A percentile compares a stretch with the other conserved stretches of the same genome.
These are phyloP conservation scores for Ptychobarbus kaznakovi DNA, from an alignment of 2,797 vertebrate species.

Conservation along the genomic window DNA sequence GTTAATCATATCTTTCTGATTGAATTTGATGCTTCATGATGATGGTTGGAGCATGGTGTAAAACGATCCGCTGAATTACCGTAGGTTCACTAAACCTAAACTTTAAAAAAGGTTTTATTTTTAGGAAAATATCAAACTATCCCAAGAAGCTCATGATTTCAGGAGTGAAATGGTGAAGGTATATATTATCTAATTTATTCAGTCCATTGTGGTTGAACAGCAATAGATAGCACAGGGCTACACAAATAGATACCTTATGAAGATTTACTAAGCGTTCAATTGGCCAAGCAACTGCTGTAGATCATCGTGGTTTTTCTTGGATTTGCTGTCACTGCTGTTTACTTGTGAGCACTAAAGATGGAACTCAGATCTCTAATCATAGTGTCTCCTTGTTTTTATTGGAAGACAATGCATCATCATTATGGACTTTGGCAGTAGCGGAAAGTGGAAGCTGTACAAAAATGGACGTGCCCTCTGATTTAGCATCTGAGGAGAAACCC, in stretches of 20 bases:
- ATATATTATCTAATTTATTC: constrained; percentile 22
- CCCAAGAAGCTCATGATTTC: not conserved
- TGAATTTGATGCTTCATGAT: not conserved
- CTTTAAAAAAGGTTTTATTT: not conserved
- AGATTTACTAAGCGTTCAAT: not conserved
- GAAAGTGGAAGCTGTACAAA: constrained; percentile 27
- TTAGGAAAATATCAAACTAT: not conserved
- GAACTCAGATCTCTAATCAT: constrained; percentile 21
- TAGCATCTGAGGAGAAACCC: constrained; percentile 7
- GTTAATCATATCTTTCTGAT: constrained; percentile 20
- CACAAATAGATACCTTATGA: constrained; percentile 17
- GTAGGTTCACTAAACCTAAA: not conserved
- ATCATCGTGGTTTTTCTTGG: constrained; percentile 32
- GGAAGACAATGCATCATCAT: constrained; percentile 34
- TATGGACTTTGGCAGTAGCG: constrained; percentile 34
- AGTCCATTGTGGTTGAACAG: constrained; percentile 1
- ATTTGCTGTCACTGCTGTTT: constrained; percentile 30
- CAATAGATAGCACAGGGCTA: constrained; percentile 2
- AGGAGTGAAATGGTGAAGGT: not conserved
- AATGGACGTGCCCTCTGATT: constrained; percentile 15
- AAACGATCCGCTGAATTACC: not conserved
- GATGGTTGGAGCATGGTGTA: not conserved
- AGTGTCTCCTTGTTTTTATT: constrained; percentile 46
- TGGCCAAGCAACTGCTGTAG: not conserved
- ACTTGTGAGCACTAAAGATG: constrained; percentile 33